Conservation (phyloP, 2,888 invertebrate species). For the Caenorhabditis sinica region DNA sequence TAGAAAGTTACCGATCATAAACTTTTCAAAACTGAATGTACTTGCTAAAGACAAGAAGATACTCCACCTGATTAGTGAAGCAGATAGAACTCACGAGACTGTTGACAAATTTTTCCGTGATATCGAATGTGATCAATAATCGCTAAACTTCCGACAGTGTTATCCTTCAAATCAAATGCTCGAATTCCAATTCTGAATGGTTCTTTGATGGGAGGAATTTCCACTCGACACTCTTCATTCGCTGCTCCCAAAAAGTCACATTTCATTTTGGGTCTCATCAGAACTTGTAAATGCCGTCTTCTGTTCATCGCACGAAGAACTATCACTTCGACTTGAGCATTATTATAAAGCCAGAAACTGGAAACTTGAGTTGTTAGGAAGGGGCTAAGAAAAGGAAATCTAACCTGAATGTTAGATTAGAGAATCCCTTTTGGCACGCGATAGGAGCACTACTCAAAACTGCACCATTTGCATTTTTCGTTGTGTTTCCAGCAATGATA, state of each 20-base stretch:
- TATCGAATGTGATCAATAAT: slow-evolving; percentile 79
- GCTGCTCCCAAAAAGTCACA: slow-evolving; percentile 77
- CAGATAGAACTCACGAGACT: slow-evolving; percentile 69
- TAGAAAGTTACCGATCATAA: no score
- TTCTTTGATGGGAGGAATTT: slow-evolving; percentile 77
- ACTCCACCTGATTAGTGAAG: no score
- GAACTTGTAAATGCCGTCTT: slow-evolving; percentile 75
- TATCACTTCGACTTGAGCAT: slow-evolving; percentile 81
- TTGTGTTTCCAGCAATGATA: slow-evolving; percentile 82
- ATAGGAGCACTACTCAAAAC: slow-evolving; percentile 82
- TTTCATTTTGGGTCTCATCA: slow-evolving; percentile 76
- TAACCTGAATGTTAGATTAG: slow-evolving; percentile 79
- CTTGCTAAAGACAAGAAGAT: neutral
- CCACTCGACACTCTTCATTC: slow-evolving; percentile 67
- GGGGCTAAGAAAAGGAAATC: no score
- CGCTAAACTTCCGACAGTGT: slow-evolving; percentile 78
- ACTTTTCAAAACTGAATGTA: neutral
- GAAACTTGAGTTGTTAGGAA: slow-evolving; percentile 19
- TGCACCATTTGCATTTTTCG: slow-evolving; percentile 77
- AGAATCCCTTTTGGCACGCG: slow-evolving; percentile 80
- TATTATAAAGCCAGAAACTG: slow-evolving; percentile 83
- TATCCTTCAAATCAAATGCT: slow-evolving; percentile 78
- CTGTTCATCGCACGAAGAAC: slow-evolving; percentile 75
- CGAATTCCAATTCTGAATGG: slow-evolving; percentile 81
- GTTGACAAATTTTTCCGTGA: slow-evolving; percentile 77